Conservation (phyloP, 2,888 invertebrate species). For the Mythimna pallens region DNA sequence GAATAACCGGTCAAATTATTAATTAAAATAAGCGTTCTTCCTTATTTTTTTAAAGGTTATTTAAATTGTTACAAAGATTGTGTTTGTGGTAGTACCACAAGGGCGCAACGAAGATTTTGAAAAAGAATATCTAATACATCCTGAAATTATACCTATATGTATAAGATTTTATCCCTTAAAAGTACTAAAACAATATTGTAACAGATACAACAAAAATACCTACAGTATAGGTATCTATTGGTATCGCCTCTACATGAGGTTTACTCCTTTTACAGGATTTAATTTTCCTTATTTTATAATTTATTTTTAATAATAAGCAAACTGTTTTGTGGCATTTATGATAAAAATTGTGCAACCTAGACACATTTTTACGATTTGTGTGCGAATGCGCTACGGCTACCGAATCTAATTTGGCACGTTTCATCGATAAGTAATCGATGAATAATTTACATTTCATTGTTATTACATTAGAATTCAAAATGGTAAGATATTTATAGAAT, state of each 20-base stretch:
- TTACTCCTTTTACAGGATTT: background rate
- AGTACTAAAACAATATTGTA: background rate
- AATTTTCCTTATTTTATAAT: conserved; percentile 1
- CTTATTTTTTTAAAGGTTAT: background rate
- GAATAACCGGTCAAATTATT: background rate
- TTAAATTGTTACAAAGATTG: background rate
- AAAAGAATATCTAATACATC: background rate
- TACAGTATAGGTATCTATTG: background rate
- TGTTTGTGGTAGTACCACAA: background rate
- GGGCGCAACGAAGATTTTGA: no score
- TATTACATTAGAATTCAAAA: background rate
- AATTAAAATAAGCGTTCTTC: background rate
- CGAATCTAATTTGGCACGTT: conserved; percentile 38
- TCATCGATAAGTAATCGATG: conserved; percentile 41
- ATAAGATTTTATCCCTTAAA: background rate
- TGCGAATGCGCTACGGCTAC: conserved; percentile 39
- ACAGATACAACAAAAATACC: background rate
- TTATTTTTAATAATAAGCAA: conserved; percentile 17
- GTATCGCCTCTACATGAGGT: no score
- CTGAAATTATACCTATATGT: background rate
- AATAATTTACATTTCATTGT: conserved; percentile 46
- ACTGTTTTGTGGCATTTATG: conserved; percentile 40
- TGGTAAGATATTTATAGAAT: conserved; percentile 17
- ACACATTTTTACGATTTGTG: conserved; percentile 43
- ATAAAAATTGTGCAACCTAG: conserved; percentile 24